Evolutionary conservation across 53 echinoderm and acorn worm genomes (phyloP).

Genomic region (Antedon mediterranea): DNA sequence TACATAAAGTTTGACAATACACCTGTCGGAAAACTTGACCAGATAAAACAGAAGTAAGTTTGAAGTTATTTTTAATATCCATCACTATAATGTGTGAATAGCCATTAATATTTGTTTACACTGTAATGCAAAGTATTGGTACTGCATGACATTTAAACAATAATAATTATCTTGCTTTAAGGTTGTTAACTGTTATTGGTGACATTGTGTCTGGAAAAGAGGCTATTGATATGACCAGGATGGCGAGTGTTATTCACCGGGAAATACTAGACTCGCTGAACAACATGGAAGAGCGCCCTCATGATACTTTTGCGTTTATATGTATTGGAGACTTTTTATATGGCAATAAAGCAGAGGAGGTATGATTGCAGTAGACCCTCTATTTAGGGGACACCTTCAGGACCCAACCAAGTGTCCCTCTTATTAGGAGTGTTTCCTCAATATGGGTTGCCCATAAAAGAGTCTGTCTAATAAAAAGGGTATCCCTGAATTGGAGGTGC

Average conservation of each 20-base stretch:
- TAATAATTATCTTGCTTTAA: neutral
- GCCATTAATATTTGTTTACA: too few relatives aligned
- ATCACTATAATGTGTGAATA: too few relatives aligned
- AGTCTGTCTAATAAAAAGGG: neutral
- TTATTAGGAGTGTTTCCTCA: too few relatives aligned
- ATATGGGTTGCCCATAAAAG: neutral
- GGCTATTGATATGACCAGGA: slow-evolving; percentile 56
- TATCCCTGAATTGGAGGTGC: too few relatives aligned
- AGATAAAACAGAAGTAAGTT: slow-evolving; percentile 72
- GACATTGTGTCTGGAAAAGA: slow-evolving; percentile 53
- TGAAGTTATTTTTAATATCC: neutral
- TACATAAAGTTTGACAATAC: slow-evolving; percentile 97
- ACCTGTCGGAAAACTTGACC: slow-evolving; percentile 57
- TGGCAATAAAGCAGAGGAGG: slow-evolving; percentile 43
- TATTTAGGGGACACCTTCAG: too few relatives aligned
- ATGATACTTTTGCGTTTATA: slow-evolving; percentile 92
- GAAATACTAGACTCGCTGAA: slow-evolving; percentile 68
- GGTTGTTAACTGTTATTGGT: slow-evolving; percentile 30
- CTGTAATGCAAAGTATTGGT: too few relatives aligned
- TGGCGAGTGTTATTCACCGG: slow-evolving; percentile 65
- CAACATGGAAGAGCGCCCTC: slow-evolving; percentile 79
- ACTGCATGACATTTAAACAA: too few relatives aligned
- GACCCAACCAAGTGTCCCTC: too few relatives aligned
- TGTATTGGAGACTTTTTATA: slow-evolving; percentile 89
- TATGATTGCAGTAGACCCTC: neutral